Conservation (phyloP, 2,797 vertebrate species). For the Euthynnus affinis region DNA sequence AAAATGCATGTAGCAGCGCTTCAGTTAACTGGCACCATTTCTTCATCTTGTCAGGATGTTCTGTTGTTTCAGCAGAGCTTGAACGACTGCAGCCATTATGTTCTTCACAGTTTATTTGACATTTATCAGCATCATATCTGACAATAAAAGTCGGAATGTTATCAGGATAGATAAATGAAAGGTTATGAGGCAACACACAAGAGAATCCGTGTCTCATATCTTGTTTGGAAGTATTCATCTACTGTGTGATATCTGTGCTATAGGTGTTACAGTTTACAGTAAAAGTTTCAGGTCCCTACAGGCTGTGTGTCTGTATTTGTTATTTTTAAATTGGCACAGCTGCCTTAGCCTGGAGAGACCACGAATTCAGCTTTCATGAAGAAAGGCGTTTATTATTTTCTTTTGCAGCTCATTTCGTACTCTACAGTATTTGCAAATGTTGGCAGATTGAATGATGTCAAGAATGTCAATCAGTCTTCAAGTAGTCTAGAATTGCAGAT, state of each 20-base stretch:
- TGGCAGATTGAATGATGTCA: slow-evolving; percentile 33
- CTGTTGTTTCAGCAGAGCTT: slow-evolving; percentile 36
- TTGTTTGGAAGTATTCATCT: slow-evolving; percentile 68
- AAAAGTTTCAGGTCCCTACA: slow-evolving; percentile 58
- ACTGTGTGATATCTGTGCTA: slow-evolving; percentile 47
- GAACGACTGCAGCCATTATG: slow-evolving; percentile 36
- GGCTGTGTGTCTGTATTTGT: slow-evolving; percentile 66
- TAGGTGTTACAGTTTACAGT: slow-evolving; percentile 56
- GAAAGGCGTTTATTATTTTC: slow-evolving; percentile 32
- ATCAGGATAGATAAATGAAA: slow-evolving; percentile 71
- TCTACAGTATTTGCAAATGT: slow-evolving; percentile 21
- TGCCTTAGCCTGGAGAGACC: slow-evolving; percentile 56
- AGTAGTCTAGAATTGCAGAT: slow-evolving; percentile 35
- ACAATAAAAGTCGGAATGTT: slow-evolving; percentile 67
- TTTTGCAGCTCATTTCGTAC: slow-evolving; percentile 22
- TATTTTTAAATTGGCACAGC: slow-evolving; percentile 68
- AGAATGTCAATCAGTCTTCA: slow-evolving; percentile 27
- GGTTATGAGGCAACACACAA: slow-evolving; percentile 62
- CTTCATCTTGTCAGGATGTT: slow-evolving; percentile 21
- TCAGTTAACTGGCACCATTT: slow-evolving; percentile 13
- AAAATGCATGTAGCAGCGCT: slow-evolving; percentile 31
- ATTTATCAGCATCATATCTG: slow-evolving; percentile 71
- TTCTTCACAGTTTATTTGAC: slow-evolving; percentile 60
- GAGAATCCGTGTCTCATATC: slow-evolving; percentile 58
- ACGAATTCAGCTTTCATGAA: slow-evolving; percentile 32